Percentiles rank a stretch among this genome's conserved stretches.
Evolutionary conservation across 2,113 vertebrate genomes (phyloP).

Genomic region (Crotalus horridus): DNA sequence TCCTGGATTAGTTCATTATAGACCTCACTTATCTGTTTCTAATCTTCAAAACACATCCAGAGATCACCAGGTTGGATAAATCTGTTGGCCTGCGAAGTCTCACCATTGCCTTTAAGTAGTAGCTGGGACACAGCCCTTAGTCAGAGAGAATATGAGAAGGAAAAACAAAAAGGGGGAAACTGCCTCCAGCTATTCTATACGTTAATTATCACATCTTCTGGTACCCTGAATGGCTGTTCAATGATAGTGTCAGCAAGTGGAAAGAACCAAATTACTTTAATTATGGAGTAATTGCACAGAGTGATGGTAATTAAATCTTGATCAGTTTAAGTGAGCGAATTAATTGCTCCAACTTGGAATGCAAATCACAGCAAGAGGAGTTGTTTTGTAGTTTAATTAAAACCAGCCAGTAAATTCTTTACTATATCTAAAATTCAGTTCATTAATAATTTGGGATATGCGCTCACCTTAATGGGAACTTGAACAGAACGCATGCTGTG

Average conservation of each 20-base stretch:
- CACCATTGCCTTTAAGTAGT: neutral
- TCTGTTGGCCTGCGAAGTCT: fast-evolving
- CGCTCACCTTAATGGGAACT: conserved; percentile 76
- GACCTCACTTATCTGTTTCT: neutral
- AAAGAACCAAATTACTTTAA: conserved; percentile 98
- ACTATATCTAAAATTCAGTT: conserved; percentile 77
- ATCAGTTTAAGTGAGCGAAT: conserved; percentile 97
- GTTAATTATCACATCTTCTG: conserved; percentile 84
- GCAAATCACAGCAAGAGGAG: conserved; percentile 75
- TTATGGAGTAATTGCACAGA: conserved; percentile 96
- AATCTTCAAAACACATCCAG: neutral
- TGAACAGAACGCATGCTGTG: conserved; percentile 71
- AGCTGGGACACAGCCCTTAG: neutral
- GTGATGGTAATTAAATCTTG: conserved; percentile 99
- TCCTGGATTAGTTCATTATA: neutral
- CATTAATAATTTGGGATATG: conserved; percentile 81
- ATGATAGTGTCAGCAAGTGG: conserved; percentile 87
- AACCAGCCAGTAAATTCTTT: conserved; percentile 73
- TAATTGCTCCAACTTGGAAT: conserved; percentile 94
- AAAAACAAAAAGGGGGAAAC: conserved; percentile 51
- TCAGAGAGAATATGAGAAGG: neutral
- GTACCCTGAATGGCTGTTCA: conserved; percentile 79
- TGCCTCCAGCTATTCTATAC: conserved; percentile 79
- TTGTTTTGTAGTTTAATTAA: conserved; percentile 82
- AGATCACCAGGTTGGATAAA: neutral